phyloP scores from a whole-genome alignment of 2,888 invertebrate species.

The Brachycybe producta region DNA sequence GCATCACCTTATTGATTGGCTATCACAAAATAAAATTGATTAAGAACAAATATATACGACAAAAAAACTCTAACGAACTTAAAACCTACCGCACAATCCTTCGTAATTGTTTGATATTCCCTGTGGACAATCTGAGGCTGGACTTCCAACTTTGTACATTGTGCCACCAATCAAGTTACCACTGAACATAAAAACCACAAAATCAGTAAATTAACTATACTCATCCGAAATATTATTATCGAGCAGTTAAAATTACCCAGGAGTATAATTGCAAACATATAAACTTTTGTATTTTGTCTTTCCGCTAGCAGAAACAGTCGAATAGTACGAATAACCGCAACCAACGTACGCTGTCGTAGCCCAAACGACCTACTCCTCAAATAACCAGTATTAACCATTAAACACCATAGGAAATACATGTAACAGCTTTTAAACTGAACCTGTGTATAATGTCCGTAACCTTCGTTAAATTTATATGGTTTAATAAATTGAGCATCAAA shows the following conservation, averaged over 20 bases:
- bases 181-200: too few relatives aligned
- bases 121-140: too few relatives aligned
- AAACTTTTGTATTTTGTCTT: conserved; percentile 66
- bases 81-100: too few relatives aligned
- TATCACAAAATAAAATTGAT: too few relatives aligned
- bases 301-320: not conserved
- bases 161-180: too few relatives aligned
- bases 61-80: too few relatives aligned
- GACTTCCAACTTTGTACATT: too few relatives aligned
- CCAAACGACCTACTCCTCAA: conserved; percentile 10
- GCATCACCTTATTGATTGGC: too few relatives aligned
- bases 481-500: conserved; percentile 5
- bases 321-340: conserved; percentile 9
- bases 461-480: conserved; percentile 12
- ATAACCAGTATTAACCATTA: conserved; percentile 9
- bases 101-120: too few relatives aligned
- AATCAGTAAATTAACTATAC: too few relatives aligned
- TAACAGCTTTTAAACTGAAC: conserved; percentile 44
- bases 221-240: not conserved
- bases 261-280: conserved; percentile 74
- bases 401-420: conserved; percentile 57
- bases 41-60: too few relatives aligned
- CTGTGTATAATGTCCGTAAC: conserved; percentile 42
- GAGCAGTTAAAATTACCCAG: conserved; percentile 32
- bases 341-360: not conserved